A percentile compares a stretch with the other conserved stretches of the same genome.
Evolutionary conservation across 1,140 invertebrate species (phyloP).

Genomic region (Neoseiulus cucumeris): DNA sequence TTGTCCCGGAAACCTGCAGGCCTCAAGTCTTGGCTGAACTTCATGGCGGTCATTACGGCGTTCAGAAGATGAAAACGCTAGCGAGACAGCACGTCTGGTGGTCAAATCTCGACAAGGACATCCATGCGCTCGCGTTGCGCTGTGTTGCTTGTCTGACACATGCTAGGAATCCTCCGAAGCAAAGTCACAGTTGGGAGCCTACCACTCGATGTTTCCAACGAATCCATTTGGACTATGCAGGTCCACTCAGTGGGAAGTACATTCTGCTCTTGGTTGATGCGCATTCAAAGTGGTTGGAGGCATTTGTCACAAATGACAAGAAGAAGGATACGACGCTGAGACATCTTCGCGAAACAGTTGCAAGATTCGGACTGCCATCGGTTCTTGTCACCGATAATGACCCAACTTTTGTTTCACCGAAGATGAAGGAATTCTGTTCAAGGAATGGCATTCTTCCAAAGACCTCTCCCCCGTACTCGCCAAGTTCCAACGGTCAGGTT

Average conservation of each 20-base stretch:
- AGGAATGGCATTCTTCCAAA: too few relatives aligned
- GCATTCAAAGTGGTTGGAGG: conserved; percentile 23
- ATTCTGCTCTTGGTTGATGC: conserved; percentile 22
- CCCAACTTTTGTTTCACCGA: too few relatives aligned
- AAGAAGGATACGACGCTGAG: too few relatives aligned
- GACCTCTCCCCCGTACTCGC: too few relatives aligned
- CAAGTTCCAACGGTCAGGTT: too few relatives aligned
- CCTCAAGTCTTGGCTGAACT: conserved; percentile 20
- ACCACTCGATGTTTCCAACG: background rate
- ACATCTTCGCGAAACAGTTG: too few relatives aligned
- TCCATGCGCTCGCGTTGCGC: conserved; percentile 14
- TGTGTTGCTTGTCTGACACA: too few relatives aligned
- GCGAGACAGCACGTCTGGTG: conserved; percentile 24
- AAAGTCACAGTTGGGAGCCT: too few relatives aligned
- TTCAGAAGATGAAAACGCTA: conserved; percentile 24
- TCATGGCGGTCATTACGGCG: conserved; percentile 22
- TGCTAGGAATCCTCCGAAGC: too few relatives aligned
- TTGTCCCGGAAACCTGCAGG: conserved; percentile 20
- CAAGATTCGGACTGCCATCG: too few relatives aligned
- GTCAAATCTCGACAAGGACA: conserved; percentile 23
- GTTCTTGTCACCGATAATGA: too few relatives aligned
- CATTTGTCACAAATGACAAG: conserved; percentile 4
- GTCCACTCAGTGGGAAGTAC: conserved; percentile 18
- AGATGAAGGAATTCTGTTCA: too few relatives aligned
- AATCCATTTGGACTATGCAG: conserved; percentile 24